Base-by-base conservation (phyloP, 1,140 invertebrate genomes). In the Philotrypesis tridentata region DNA sequence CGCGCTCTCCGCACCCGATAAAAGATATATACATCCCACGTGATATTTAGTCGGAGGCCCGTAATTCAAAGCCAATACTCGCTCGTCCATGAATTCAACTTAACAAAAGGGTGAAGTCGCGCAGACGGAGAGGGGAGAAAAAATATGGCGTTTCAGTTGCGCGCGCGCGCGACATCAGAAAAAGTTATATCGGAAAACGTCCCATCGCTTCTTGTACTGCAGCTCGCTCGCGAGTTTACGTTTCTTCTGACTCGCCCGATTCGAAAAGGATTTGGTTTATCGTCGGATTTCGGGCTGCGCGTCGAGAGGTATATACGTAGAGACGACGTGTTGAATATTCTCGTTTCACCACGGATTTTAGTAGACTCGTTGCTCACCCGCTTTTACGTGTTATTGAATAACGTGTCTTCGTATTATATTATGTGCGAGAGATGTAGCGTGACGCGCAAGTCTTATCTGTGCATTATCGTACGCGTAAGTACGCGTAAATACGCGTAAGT, bases 61-160 rank as follows among this genome's bases (percentile, higher is more conserved):
- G 72, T 75, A 68, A 80, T 80, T 80, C 78, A 68, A 60, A 80
- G 72, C 79, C 79, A 75, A 80, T 80, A 80, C 55, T 31, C 71
- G 40, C 17, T 67, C 61, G 61, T 11, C 37, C 79, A 75, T 80
- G 72, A 80, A 80, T 73, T 14, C 37, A 23, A 80, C 55, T 80
- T 80, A 73, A 67, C 60, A 40, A n/a, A 80, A n/a, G n/a, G 48
- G 67, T 48, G 43, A 2, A 61, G 65, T 61, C 17, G 23, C 60
- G 6, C n/a, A 21, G 21, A 25, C 14, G 17, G 27, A 63, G 21
- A 60, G 29, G 11, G 6, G 17, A n/a, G 8, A 7, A 63, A 73
- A 73, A 73, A n/a, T 73, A 80, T 73, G 23, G 37, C 12, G n/a
- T 4, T 65, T 43, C 11, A 12, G 68, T 33, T n/a, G n/a, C n/a